A percentile compares a stretch with the other conserved stretches of the same genome.
phyloP scores from a whole-genome alignment of 2,797 vertebrate genomes.

The Parauchenoglanis punctatus region DNA sequence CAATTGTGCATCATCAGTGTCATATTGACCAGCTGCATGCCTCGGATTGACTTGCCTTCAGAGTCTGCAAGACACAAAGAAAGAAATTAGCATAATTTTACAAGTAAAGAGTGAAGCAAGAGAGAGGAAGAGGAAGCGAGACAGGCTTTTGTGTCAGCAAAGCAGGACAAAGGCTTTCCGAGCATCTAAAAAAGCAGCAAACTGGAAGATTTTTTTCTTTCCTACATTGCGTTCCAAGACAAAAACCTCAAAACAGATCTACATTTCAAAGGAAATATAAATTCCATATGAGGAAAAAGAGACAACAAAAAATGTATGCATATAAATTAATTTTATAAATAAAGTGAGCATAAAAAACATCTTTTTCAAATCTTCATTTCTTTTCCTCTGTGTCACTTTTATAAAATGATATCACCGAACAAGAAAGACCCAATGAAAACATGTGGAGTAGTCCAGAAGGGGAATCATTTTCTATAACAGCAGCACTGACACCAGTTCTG shows the following conservation, averaged over 20 bases:
- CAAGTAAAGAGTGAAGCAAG: not conserved
- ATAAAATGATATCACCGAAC: conserved; percentile 67
- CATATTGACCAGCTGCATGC: conserved; percentile 84
- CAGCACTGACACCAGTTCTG: not conserved
- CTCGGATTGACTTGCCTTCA: conserved; percentile 77
- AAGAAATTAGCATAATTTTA: not conserved
- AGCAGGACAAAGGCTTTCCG: not conserved
- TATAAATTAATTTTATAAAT: too few relatives aligned
- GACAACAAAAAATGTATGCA: not conserved
- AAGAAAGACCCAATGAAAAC: conserved; percentile 51
- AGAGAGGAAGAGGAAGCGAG: not conserved
- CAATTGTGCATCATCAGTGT: conserved; percentile 90
- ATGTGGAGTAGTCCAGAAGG: conserved; percentile 23
- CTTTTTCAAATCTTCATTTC: too few relatives aligned
- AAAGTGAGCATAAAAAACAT: too few relatives aligned
- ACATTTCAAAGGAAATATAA: not conserved
- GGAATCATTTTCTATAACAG: not conserved
- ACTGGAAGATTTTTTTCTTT: not conserved
- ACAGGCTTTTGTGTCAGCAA: not conserved
- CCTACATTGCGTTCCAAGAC: not conserved
- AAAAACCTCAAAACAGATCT: not conserved
- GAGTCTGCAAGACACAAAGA: conserved; percentile 71
- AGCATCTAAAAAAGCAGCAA: not conserved
- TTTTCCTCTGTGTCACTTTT: not conserved
- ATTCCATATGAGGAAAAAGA: not conserved